Conservation (phyloP, 2,888 invertebrate species). For the Abrostola tripartita region DNA sequence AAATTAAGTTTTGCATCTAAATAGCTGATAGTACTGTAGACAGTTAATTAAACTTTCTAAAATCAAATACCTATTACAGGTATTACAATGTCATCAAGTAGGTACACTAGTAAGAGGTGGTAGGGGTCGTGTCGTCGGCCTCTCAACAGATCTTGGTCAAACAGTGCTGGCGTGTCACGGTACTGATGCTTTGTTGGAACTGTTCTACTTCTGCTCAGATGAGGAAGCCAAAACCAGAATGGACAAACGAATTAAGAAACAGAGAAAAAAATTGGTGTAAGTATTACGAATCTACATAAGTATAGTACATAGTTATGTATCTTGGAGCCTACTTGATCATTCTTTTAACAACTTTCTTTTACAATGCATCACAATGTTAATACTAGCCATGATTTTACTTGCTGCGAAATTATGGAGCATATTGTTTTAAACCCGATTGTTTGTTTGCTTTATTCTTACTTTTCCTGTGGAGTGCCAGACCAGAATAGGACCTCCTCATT, state of each 20-base stretch:
- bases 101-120: constrained; percentile 94
- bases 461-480: too few species aligned
- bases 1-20: too few species aligned
- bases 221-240: constrained; percentile 92
- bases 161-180: constrained; percentile 94
- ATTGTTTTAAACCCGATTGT: too few species aligned
- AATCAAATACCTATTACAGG: constrained; percentile 57
- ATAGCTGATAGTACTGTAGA: too few species aligned
- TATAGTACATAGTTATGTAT: too few species aligned
- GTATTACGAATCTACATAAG: constrained; percentile 38
- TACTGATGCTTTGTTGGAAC: constrained; percentile 93
- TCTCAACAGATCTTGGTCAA: constrained; percentile 92
- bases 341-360: too few species aligned
- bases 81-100: constrained; percentile 92
- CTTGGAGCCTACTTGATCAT: too few species aligned
- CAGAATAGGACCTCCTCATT: too few species aligned
- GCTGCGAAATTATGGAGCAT: too few species aligned
- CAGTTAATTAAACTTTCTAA: neutral
- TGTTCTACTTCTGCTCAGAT: constrained; percentile 93
- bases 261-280: constrained; percentile 88
- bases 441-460: too few species aligned
- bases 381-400: too few species aligned
- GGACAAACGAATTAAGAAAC: constrained; percentile 93
- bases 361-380: too few species aligned
- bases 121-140: constrained; percentile 92